Evolutionary conservation across 1,140 invertebrate species (phyloP), one percentile per base, ranked within the genome.

Genomic region (Nasonia longicornis): DNA sequence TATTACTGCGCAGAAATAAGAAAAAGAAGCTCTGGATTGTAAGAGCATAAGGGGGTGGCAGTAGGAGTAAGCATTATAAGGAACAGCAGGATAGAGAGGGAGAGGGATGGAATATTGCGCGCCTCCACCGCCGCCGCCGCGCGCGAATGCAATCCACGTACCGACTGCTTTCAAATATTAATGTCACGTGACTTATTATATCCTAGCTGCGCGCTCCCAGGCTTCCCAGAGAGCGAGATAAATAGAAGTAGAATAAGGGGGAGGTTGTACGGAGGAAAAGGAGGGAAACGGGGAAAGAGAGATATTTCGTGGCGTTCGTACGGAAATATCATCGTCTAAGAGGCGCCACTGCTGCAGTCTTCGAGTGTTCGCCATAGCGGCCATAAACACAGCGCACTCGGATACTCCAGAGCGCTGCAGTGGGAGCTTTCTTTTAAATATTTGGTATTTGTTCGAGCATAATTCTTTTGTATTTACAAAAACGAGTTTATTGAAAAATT

Each of bases 141-240:
- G 35, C 48, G 71, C 45, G 86, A 90, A 91, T 90, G 90, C 89
- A 90, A 91, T 91, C 88, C 89, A 91, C 89, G 90, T 90, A 90
- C 89, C 87, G 85, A 90, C 88, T 90, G 88, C 88, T 89, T 90
- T 90, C 89, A 90, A 91, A 90, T 91, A 91, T 91, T 91, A 91
- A 91, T 90, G 89, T 91, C 90, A 90, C 89, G 89, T 90, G 90
- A 91, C 90, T 91, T 91, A 91, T 91, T 91, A 90, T 90, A 89
- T 89, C 87, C 86, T 84, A 89, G 87, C 87, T 86, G 48, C 89
- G 87, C 89, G 87, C 88, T 86, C 87, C 86, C 87, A 86, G 26
- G 82, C 71, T 83, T 83, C 83, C 77, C 77, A 22, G 63, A 66
- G 66, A 35, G 16, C 2, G 52, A 70, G 45, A 38, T 71, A 31